Conservation (phyloP, 1,140 invertebrate species). For the Diorhabda elongata region DNA sequence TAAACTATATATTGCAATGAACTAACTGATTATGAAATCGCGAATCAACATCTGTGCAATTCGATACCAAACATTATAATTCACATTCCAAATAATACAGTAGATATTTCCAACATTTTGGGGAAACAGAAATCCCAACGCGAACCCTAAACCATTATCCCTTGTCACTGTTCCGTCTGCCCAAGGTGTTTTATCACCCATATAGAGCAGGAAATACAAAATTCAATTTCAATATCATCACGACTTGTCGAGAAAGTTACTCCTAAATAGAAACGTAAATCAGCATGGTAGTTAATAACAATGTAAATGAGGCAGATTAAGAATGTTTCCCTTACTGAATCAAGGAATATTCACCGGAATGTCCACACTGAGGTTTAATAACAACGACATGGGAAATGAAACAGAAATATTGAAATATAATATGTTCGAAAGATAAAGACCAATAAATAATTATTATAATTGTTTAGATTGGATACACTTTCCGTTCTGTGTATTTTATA, state of each 20-base stretch:
- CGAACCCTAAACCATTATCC: not conserved
- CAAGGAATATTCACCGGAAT: slow-evolving; percentile 10
- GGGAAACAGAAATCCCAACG: not conserved
- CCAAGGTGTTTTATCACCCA: slow-evolving; percentile 2
- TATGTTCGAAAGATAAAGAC: too few relatives aligned
- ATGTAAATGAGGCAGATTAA: slow-evolving; percentile 29
- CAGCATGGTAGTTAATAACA: slow-evolving; percentile 31
- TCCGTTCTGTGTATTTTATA: too few relatives aligned
- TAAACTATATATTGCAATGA: too few relatives aligned
- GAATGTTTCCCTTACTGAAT: slow-evolving; percentile 24
- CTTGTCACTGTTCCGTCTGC: not conserved
- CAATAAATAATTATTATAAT: too few relatives aligned
- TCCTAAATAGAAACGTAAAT: slow-evolving; percentile 23
- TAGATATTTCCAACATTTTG: not conserved
- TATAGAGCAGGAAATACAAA: not conserved
- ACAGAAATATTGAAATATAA: too few relatives aligned
- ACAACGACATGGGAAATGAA: too few relatives aligned
- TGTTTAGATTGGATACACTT: too few relatives aligned
- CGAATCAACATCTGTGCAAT: too few relatives aligned
- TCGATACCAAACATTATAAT: too few relatives aligned
- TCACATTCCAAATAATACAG: too few relatives aligned
- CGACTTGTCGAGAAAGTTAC: not conserved
- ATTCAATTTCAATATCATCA: slow-evolving; percentile 3
- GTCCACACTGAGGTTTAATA: not conserved
- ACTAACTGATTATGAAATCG: too few relatives aligned